Conservation (phyloP, 1,140 invertebrate genomes). For the Bombyx mandarina region DNA sequence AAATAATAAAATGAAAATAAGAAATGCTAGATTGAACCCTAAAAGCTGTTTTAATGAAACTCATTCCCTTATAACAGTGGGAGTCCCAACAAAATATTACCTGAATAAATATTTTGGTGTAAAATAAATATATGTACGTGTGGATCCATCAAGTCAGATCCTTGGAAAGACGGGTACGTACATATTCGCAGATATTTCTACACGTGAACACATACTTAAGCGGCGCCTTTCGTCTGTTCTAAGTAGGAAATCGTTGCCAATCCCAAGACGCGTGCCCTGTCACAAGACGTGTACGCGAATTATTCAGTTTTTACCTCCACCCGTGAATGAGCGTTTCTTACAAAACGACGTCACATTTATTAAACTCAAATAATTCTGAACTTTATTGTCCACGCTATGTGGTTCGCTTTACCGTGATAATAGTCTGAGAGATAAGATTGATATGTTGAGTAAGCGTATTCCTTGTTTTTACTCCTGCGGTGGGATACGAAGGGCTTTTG, state of each 20-base stretch:
- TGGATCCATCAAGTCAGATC: too few species aligned
- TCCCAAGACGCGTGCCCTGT: constrained; percentile 44
- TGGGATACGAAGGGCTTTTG: constrained; percentile 47
- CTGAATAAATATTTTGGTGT: too few species aligned
- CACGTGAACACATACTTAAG: constrained; percentile 11
- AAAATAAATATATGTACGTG: too few species aligned
- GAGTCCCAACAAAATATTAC: too few species aligned
- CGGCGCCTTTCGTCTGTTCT: constrained; percentile 26
- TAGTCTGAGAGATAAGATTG: constrained; percentile 7
- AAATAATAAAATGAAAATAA: too few species aligned
- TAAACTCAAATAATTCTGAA: constrained; percentile 9
- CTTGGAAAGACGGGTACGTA: too few species aligned
- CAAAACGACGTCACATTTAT: constrained; percentile 15
- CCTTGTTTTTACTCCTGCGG: constrained; percentile 46
- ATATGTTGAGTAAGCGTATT: constrained; percentile 27
- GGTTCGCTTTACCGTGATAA: too few species aligned
- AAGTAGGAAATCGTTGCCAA: constrained; percentile 54
- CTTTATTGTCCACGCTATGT: too few species aligned
- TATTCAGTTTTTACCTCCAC: constrained; percentile 54
- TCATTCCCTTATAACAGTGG: too few species aligned
- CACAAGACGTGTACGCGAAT: constrained; percentile 50
- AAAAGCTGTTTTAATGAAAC: too few species aligned
- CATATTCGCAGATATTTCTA: too few species aligned
- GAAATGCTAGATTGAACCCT: too few species aligned
- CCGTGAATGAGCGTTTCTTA: constrained; percentile 26